These are phyloP conservation scores for Danio jaintianensis DNA, from an alignment of 2,797 vertebrate species.

Conservation along the genomic window DNA sequence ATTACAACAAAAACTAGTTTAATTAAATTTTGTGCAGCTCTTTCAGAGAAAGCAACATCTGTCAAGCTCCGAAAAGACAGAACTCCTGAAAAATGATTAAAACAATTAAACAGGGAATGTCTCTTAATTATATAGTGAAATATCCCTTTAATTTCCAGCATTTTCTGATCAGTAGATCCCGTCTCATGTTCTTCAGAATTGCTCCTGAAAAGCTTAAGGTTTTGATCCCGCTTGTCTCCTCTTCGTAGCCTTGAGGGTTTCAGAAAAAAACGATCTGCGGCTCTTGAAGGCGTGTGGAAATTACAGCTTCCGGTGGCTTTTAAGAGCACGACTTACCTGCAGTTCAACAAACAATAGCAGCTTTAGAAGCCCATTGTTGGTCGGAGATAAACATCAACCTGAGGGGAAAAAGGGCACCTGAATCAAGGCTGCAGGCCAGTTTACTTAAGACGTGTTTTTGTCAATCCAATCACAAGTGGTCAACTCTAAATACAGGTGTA, in stretches of 20 bases:
- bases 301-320: slow-evolving; percentile 4
- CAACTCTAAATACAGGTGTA: no score
- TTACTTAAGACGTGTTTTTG: no score
- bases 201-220: slow-evolving; percentile 17
- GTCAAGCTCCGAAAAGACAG: not conserved
- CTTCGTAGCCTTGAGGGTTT: slow-evolving; percentile 13
- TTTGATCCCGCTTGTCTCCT: slow-evolving; percentile 34
- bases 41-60: not conserved
- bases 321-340: slow-evolving; percentile 13
- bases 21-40: not conserved
- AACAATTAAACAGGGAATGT: no score
- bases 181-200: slow-evolving; percentile 25
- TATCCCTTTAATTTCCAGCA: not conserved
- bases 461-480: no score
- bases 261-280: slow-evolving; percentile 18
- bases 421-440: slow-evolving; percentile 63
- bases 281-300: slow-evolving; percentile 29
- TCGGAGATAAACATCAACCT: slow-evolving; percentile 78
- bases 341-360: slow-evolving; percentile 22
- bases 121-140: not conserved
- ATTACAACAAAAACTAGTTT: no score
- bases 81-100: no score
- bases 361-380: slow-evolving; percentile 62
- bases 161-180: not conserved
- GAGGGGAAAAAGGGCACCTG: slow-evolving; percentile 65